Conservation (phyloP, 2,113 vertebrate genomes). For the Balaeniceps rex region DNA sequence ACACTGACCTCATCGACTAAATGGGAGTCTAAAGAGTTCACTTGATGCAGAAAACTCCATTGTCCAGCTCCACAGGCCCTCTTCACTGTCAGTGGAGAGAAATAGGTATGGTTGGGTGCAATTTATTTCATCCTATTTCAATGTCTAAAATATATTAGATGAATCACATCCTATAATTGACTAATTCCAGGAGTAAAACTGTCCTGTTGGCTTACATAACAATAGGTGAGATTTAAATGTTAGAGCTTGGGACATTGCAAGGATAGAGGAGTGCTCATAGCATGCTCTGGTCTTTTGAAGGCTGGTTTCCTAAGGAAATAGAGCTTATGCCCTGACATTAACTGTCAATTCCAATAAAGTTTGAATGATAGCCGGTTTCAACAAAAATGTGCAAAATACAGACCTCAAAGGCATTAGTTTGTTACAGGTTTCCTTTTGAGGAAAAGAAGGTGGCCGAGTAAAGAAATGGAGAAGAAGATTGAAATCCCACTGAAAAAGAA, state of each 20-base stretch:
- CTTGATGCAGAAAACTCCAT: background rate
- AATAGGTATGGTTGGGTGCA: background rate
- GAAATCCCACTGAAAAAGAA: background rate
- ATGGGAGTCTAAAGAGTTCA: background rate
- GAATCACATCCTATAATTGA: background rate
- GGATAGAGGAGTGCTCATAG: background rate
- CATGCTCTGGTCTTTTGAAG: background rate
- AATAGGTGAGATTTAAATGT: background rate
- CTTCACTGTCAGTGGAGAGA: background rate
- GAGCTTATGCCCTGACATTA: background rate
- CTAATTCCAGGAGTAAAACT: background rate
- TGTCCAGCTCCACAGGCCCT: background rate
- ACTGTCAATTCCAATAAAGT: background rate
- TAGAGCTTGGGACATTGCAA: background rate
- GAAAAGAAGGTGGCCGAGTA: background rate
- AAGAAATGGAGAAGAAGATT: background rate
- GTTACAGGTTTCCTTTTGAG: background rate
- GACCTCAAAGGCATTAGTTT: background rate
- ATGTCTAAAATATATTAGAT: background rate
- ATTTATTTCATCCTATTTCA: background rate
- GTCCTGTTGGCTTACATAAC: background rate
- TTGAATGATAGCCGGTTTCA: background rate
- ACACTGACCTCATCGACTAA: background rate
- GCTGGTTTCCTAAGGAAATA: background rate
- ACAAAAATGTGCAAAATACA: background rate